These are phyloP conservation scores for Cathartes aura DNA, from an alignment of 2,113 vertebrate species.

Conservation along the genomic window DNA sequence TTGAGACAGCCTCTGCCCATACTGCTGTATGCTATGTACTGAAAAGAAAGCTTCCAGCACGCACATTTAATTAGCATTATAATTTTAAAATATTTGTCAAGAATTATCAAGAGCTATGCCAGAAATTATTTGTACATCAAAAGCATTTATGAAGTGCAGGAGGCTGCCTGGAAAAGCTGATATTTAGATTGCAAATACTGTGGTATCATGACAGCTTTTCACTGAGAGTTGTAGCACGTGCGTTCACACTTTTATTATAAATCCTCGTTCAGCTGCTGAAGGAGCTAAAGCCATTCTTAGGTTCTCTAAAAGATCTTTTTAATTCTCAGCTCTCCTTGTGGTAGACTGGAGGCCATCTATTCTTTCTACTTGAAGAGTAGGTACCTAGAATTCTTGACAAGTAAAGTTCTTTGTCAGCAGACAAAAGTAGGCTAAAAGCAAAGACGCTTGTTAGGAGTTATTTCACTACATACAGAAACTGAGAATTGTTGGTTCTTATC, in stretches of 20 bases:
- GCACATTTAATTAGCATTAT: background rate
- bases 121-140: background rate
- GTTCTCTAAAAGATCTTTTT: conserved; percentile 23
- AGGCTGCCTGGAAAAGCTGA: background rate
- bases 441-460: background rate
- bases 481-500: background rate
- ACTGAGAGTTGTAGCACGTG: background rate
- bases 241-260: background rate
- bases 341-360: conserved; percentile 5
- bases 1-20: background rate
- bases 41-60: background rate
- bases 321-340: conserved; percentile 19
- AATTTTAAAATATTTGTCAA: background rate
- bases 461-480: background rate
- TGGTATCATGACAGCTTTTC: conserved; percentile 20
- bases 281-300: conserved; percentile 27
- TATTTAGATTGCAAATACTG: background rate
- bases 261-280: background rate
- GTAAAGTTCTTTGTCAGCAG: conserved; percentile 16
- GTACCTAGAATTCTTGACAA: conserved; percentile 29
- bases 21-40: background rate
- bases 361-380: background rate
- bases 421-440: conserved; percentile 22
- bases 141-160: background rate
- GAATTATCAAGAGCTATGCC: background rate